These are phyloP conservation scores for Jordanella pulchra DNA, from an alignment of 2,797 vertebrate genomes.

Conservation along the genomic window DNA sequence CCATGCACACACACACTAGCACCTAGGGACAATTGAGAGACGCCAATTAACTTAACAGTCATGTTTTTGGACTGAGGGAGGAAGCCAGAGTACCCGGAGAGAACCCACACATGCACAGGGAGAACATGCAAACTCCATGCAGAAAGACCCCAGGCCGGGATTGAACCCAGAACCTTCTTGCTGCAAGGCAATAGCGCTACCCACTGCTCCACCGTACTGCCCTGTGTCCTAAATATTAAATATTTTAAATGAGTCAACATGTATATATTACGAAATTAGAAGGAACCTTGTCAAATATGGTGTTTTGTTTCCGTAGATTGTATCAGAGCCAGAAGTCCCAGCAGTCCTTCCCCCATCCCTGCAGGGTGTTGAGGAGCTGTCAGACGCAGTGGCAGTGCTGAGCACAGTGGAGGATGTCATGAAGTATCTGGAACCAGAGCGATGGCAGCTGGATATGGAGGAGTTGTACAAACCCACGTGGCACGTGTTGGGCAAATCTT, in stretches of 20 bases:
- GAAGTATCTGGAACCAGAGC: constrained; percentile 94
- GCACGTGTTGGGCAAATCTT: constrained; percentile 94
- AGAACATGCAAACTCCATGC: too few relatives aligned
- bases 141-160: too few relatives aligned
- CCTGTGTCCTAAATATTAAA: neutral
- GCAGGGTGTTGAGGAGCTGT: constrained; percentile 86
- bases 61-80: too few relatives aligned
- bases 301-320: constrained; percentile 74
- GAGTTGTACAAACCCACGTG: constrained; percentile 93
- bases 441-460: constrained; percentile 95
- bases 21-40: too few relatives aligned
- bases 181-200: too few relatives aligned
- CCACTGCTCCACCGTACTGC: too few relatives aligned
- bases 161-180: too few relatives aligned
- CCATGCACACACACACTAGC: too few relatives aligned
- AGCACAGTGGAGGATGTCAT: constrained; percentile 95
- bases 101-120: too few relatives aligned
- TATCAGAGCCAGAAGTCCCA: constrained; percentile 80
- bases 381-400: constrained; percentile 85
- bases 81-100: too few relatives aligned
- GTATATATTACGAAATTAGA: neutral
- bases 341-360: constrained; percentile 76
- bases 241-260: neutral
- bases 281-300: too few relatives aligned
- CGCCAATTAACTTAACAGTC: too few relatives aligned